phyloP scores from a whole-genome alignment of 2,888 invertebrate genomes.

The Noctua pronuba region DNA sequence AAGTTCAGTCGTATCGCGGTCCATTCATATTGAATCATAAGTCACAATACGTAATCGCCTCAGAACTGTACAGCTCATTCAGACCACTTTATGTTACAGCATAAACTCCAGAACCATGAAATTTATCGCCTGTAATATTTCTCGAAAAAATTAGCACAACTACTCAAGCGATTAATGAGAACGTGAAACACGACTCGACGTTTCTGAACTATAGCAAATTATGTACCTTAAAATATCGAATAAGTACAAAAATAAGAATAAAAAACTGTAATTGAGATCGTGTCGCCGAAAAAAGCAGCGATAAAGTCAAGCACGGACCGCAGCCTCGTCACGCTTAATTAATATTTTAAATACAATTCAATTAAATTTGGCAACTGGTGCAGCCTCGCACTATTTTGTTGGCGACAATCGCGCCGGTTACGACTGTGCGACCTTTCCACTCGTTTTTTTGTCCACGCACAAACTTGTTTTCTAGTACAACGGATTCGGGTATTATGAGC shows the following conservation, averaged over 20 bases:
- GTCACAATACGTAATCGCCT: slow-evolving; percentile 78
- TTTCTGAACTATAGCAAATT: slow-evolving; percentile 84
- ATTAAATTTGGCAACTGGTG: slow-evolving; percentile 81
- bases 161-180: slow-evolving; percentile 88
- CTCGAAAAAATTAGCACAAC: slow-evolving; percentile 88
- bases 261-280: slow-evolving; percentile 83
- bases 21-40: slow-evolving; percentile 78
- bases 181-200: slow-evolving; percentile 85
- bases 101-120: slow-evolving; percentile 84
- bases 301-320: slow-evolving; percentile 79
- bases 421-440: slow-evolving; percentile 71
- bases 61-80: slow-evolving; percentile 75
- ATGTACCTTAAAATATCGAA: slow-evolving; percentile 85
- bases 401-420: slow-evolving; percentile 64
- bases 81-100: slow-evolving; percentile 81
- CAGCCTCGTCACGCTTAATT: slow-evolving; percentile 83
- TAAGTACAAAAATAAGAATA: slow-evolving; percentile 77
- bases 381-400: slow-evolving; percentile 72
- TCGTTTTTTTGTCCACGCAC: slow-evolving; percentile 72
- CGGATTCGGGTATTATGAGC: slow-evolving; percentile 79
- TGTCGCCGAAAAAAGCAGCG: slow-evolving; percentile 82
- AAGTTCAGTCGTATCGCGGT: slow-evolving; percentile 68
- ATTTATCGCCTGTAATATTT: slow-evolving; percentile 84
- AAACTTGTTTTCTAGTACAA: slow-evolving; percentile 81
- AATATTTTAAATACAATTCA: slow-evolving; percentile 86